phyloP scores from a whole-genome alignment of 1,140 invertebrate species.

The Drosophila simulans region DNA sequence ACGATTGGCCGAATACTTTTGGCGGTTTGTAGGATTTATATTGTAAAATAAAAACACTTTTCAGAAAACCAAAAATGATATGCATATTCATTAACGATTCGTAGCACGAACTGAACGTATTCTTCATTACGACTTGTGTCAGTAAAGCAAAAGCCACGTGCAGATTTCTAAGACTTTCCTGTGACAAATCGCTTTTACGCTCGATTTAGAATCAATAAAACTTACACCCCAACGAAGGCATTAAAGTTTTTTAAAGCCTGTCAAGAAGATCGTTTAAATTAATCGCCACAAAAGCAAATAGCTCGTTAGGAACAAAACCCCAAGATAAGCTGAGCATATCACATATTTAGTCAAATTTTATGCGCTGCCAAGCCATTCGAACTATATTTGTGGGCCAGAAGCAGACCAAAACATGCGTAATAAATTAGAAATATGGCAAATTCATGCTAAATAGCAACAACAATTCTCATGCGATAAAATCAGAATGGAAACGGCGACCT shows the following conservation, averaged over 20 bases:
- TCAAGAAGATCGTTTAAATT: slow-evolving; percentile 45
- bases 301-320: slow-evolving; percentile 32
- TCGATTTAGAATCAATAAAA: slow-evolving; percentile 54
- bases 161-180: slow-evolving; percentile 11
- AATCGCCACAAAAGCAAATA: slow-evolving; percentile 26
- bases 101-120: slow-evolving; percentile 44
- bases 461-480: slow-evolving; percentile 17
- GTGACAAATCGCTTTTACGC: slow-evolving; percentile 34
- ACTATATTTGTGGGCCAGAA: slow-evolving; percentile 57
- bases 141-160: slow-evolving; percentile 52
- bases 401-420: slow-evolving; percentile 47
- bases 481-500: slow-evolving; percentile 11
- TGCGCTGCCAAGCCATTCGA: slow-evolving; percentile 17
- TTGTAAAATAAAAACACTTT: slow-evolving; percentile 24
- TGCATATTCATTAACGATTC: slow-evolving; percentile 48
- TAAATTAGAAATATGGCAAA: slow-evolving; percentile 71
- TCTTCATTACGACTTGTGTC: slow-evolving; percentile 42
- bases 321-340: slow-evolving; percentile 29
- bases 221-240: slow-evolving; percentile 37
- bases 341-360: slow-evolving; percentile 49
- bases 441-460: slow-evolving; percentile 67
- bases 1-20: slow-evolving; percentile 56
- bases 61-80: not conserved
- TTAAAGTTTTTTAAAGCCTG: not conserved
- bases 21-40: slow-evolving; percentile 24